Conservation (phyloP, 2,888 invertebrate genomes). For the Drosophila kanekoi region DNA sequence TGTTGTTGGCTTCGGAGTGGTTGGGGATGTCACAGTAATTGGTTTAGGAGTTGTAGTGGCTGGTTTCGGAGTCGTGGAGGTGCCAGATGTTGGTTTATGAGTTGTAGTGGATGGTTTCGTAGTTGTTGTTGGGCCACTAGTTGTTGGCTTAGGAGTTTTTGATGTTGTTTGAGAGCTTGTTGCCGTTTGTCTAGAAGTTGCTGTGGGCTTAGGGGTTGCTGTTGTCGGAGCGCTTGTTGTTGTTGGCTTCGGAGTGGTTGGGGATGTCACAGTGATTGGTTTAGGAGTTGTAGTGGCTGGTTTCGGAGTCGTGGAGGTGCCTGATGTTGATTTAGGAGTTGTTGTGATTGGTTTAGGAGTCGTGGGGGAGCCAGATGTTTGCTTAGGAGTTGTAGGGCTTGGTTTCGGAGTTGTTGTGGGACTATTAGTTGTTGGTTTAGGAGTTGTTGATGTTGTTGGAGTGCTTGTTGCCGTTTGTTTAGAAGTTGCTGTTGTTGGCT, state of each 20-base stretch:
- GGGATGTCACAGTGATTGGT: constrained; percentile 1
- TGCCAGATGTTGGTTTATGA: constrained; percentile 1
- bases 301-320: neutral
- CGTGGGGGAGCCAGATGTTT: neutral
- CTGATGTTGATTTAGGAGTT: neutral
- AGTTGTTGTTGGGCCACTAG: neutral
- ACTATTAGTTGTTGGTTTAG: neutral
- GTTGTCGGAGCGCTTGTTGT: neutral
- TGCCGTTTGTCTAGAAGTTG: neutral
- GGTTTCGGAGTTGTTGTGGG: constrained; percentile 7
- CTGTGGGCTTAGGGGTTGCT: neutral
- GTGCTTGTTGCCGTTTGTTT: neutral
- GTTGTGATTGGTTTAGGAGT: neutral
- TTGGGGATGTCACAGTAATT: neutral
- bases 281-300: neutral
- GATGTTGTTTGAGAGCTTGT: constrained; percentile 13
- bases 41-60: neutral
- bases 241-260: constrained; percentile 1
- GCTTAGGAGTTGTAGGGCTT: neutral
- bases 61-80: neutral
- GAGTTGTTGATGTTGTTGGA: neutral
- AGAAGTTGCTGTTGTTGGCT: constrained; percentile 12
- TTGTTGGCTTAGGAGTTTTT: too few relatives aligned
- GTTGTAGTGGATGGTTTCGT: neutral
- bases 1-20: constrained; percentile 6